Evolutionary conservation across 2,797 vertebrate species (phyloP), one percentile per base, ranked within the genome.

Genomic region (Pangasius mekongensis): DNA sequence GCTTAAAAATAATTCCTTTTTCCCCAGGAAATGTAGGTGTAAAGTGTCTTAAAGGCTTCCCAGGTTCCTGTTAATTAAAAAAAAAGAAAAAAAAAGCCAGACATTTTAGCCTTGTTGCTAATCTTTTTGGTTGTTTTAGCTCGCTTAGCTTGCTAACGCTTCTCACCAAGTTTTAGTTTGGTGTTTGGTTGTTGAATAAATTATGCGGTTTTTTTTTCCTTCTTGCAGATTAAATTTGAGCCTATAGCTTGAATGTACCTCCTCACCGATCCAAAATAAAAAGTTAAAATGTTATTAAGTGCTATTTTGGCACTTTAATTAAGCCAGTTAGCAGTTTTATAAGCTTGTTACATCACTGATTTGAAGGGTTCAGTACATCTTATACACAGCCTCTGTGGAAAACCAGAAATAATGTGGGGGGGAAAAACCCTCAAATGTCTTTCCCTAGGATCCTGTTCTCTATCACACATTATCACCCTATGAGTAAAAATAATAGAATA

Each of bases 1-100:
- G 30, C 1, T 11, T 14, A 3, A 11, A 10, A 58, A 77, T 3
- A 3, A 0, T 24, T 11, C 0, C 1, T 13, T 83, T 83, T 22
- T 5, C 1, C 49, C 27, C 24, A 47, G 16, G 5, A 9, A 83
- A n/a, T 4, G 1, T 47, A 27, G 6, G 4, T 49, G 16, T 30
- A 66, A 64, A 10, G 0, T 18, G 7, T 0, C 5, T 83, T 52
- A 30, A 20, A 5, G 1, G 27, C 27, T 20, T 8, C 5, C 9
- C 3, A 27, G 33, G 18, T 27, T 5, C 3, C 3, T 43, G 8
- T 73, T 43, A 73, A 5, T 71, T 11, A 66, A 4, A 30, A 22
- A 30, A 22, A 56, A 20, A 4, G 3, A 7, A 14, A 22, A 18
- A 36, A 6, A 62, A 47, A n/a, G 6, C 3, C 39, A 2, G 39